These are phyloP conservation scores for Palythoa heliodiscus DNA, from an alignment of 92 coral and sea anemone genomes.

Conservation along the genomic window DNA sequence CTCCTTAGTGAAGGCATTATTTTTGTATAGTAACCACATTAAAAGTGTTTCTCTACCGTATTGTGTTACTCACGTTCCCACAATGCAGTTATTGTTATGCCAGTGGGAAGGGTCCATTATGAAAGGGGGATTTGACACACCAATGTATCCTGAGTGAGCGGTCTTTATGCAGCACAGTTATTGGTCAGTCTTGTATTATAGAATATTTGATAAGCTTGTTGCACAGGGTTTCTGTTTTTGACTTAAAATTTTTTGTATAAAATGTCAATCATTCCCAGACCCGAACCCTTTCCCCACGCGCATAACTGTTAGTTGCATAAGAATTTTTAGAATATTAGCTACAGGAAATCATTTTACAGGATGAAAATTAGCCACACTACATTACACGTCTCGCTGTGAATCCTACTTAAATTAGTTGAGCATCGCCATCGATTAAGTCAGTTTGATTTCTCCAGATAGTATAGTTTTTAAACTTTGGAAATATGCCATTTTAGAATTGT, in stretches of 20 bases:
- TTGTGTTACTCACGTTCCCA: not conserved
- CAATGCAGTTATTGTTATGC: not conserved
- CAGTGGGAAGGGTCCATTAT: too few species aligned
- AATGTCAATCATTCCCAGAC: too few species aligned
- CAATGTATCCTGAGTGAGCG: too few species aligned
- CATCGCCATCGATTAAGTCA: not conserved
- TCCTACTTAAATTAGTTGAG: not conserved
- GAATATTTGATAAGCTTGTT: too few species aligned
- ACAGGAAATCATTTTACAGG: not conserved
- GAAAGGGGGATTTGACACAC: too few species aligned
- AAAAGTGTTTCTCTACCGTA: not conserved
- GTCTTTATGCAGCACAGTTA: too few species aligned
- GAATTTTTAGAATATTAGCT: constrained; percentile 1
- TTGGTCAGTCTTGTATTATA: too few species aligned
- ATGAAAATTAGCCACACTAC: not conserved
- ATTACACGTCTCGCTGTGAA: not conserved
- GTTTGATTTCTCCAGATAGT: not conserved
- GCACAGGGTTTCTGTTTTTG: too few species aligned
- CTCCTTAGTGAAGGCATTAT: not conserved
- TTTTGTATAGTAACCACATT: constrained; percentile 11
- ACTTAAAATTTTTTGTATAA: too few species aligned
- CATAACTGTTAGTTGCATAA: too few species aligned
- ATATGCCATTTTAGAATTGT: not conserved
- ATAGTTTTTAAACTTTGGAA: not conserved
- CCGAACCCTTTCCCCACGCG: too few species aligned